These are phyloP conservation scores for Aquatica leii DNA, from an alignment of 2,888 invertebrate species.

Conservation along the genomic window DNA sequence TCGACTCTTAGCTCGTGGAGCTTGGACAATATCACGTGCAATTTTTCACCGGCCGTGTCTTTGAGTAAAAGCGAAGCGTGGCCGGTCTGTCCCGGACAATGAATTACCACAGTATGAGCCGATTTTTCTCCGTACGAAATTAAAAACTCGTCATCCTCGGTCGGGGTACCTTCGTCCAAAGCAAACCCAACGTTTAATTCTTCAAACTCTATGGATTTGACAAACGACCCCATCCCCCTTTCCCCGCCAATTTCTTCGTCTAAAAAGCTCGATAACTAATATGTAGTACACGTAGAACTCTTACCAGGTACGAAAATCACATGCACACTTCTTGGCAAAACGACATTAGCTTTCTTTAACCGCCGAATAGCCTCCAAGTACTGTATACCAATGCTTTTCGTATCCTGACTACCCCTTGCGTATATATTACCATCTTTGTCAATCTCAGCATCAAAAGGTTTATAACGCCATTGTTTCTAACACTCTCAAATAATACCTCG, in stretches of 20 bases:
- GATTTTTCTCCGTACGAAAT: neutral
- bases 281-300: neutral
- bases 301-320: slow-evolving; percentile 75
- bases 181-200: slow-evolving; percentile 65
- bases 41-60: slow-evolving; percentile 6
- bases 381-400: slow-evolving; percentile 86
- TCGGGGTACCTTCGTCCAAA: slow-evolving; percentile 75
- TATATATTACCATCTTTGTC: slow-evolving; percentile 87
- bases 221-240: slow-evolving; percentile 82
- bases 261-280: slow-evolving; percentile 51
- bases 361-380: slow-evolving; percentile 78
- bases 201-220: slow-evolving; percentile 77
- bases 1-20: neutral
- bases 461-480: slow-evolving; percentile 88
- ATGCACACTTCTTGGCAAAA: slow-evolving; percentile 73
- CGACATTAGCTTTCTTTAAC: slow-evolving; percentile 66
- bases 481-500: slow-evolving; percentile 39
- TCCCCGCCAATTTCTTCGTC: slow-evolving; percentile 91
- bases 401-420: slow-evolving; percentile 79
- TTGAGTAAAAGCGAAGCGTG: slow-evolving; percentile 5
- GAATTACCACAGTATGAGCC: neutral
- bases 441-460: slow-evolving; percentile 88
- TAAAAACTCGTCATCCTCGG: neutral
- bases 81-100: neutral
- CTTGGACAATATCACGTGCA: neutral